A percentile compares a stretch with the other conserved stretches of the same genome.
These are phyloP conservation scores for Apodemia hepburni DNA, from an alignment of 2,888 invertebrate genomes.

Conservation along the genomic window DNA sequence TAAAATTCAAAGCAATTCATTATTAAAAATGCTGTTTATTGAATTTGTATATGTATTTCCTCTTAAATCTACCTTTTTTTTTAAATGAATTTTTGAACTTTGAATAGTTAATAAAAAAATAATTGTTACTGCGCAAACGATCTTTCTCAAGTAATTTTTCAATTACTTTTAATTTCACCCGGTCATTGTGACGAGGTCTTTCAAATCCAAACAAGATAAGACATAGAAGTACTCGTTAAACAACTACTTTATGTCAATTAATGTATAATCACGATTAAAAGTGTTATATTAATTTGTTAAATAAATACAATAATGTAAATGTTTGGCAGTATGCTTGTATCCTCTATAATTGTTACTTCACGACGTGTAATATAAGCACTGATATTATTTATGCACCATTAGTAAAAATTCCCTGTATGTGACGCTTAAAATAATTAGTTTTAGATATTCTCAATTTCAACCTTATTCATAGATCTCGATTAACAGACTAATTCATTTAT, in stretches of 20 bases:
- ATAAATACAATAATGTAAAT: neutral
- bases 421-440: constrained; percentile 13
- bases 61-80: no score
- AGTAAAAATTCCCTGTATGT: constrained; percentile 8
- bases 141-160: no score
- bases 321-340: neutral
- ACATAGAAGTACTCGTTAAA: no score
- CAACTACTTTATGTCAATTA: neutral
- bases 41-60: neutral
- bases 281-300: neutral
- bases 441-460: constrained; percentile 10
- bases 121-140: no score
- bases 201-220: no score
- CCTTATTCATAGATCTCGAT: constrained; percentile 18
- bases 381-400: constrained; percentile 6
- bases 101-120: no score
- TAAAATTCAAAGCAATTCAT: neutral
- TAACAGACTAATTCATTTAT: constrained; percentile 15
- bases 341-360: neutral
- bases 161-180: no score
- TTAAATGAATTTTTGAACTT: no score
- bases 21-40: neutral
- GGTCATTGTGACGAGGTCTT: no score
- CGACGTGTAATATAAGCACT: neutral
- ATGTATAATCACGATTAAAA: constrained; percentile 6